Evolutionary conservation across 2,888 invertebrate genomes (phyloP).

Genomic region (Philopedon plagiatum): DNA sequence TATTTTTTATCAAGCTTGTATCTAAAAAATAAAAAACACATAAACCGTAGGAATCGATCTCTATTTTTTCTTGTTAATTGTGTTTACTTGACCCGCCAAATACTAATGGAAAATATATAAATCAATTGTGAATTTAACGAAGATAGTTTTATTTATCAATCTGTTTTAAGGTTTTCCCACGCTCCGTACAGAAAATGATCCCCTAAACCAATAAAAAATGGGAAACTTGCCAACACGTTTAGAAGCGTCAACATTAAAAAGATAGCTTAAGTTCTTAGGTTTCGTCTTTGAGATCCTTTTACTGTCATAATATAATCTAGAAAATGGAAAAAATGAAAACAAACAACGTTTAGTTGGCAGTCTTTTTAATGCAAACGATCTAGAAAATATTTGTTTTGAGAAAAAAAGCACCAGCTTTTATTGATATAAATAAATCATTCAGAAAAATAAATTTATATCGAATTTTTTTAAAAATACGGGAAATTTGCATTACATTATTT

Average conservation of each 20-base stretch:
- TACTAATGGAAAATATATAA: neutral
- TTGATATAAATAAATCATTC: too few species aligned
- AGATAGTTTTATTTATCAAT: neutral
- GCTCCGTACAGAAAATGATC: neutral
- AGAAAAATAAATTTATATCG: too few species aligned
- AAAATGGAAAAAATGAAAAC: neutral
- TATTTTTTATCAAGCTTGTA: too few species aligned
- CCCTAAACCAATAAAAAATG: neutral
- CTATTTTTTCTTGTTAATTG: too few species aligned
- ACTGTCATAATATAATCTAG: conserved; percentile 8
- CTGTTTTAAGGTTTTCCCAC: neutral
- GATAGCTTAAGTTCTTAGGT: conserved; percentile 6
- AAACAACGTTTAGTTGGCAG: neutral
- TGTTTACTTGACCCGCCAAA: too few species aligned
- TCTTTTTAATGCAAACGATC: neutral
- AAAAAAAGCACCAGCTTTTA: neutral
- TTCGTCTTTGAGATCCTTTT: neutral
- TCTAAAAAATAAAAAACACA: too few species aligned
- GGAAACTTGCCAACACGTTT: neutral
- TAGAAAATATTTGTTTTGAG: neutral
- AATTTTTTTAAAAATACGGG: too few species aligned
- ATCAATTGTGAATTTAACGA: neutral
- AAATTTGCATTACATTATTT: too few species aligned
- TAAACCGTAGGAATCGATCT: too few species aligned
- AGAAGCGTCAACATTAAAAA: neutral